Evolutionary conservation across 2,888 invertebrate species (phyloP).

Genomic region (Xestia ashworthii): DNA sequence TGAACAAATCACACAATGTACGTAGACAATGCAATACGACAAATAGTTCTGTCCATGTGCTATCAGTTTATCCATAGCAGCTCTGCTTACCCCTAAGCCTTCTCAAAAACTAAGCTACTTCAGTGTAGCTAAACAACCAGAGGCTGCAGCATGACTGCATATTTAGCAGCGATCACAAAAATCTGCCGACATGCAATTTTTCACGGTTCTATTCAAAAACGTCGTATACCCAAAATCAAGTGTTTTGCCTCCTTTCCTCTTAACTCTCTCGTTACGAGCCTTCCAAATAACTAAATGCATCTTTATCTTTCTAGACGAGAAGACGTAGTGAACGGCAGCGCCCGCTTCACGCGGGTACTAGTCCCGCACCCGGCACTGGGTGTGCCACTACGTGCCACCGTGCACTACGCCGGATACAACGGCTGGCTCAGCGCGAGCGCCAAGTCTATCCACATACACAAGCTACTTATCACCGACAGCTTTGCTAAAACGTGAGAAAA

Average conservation of each 20-base stretch:
- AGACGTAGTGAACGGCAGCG: constrained; percentile 93
- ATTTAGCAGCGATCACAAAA: background rate
- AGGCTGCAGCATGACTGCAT: background rate
- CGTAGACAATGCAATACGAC: background rate
- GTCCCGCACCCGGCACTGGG: constrained; percentile 97
- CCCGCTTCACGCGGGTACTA: constrained; percentile 94
- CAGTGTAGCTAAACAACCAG: background rate
- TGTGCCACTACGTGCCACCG: constrained; percentile 93
- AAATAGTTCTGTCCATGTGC: background rate
- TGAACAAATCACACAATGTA: too few species aligned
- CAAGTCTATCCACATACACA: constrained; percentile 95
- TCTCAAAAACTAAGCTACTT: background rate
- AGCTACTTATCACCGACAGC: constrained; percentile 95
- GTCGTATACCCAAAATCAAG: background rate
- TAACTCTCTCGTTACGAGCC: background rate
- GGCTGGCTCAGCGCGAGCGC: constrained; percentile 97
- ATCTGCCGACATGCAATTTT: background rate
- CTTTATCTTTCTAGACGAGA: constrained; percentile 91
- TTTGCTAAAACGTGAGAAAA: constrained; percentile 93
- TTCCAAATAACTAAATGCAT: background rate
- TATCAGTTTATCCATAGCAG: background rate
- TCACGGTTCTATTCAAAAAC: background rate
- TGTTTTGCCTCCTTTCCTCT: background rate
- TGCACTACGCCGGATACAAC: constrained; percentile 96
- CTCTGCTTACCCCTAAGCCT: background rate